Evolutionary conservation across 2,797 vertebrate species (phyloP).

Genomic region (Pteronotus mesoamericanus): DNA sequence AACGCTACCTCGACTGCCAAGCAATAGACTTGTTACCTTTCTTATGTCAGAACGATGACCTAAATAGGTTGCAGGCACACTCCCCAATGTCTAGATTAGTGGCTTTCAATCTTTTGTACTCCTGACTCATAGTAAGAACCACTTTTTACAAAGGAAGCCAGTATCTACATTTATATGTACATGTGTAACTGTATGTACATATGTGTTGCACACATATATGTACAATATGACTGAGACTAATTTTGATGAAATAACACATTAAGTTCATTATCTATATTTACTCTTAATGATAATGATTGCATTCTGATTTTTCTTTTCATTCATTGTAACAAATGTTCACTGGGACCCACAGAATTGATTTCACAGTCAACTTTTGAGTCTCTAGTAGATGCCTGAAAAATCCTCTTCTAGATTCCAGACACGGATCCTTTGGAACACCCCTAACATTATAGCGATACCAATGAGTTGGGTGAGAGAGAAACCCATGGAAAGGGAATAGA

Average conservation of each 20-base stretch:
- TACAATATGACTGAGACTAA: background rate
- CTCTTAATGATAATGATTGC: background rate
- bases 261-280: background rate
- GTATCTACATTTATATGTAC: background rate
- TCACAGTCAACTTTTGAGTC: background rate
- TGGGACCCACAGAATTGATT: background rate
- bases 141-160: background rate
- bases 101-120: background rate
- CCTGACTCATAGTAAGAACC: background rate
- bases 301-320: background rate
- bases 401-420: background rate
- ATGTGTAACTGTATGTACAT: background rate
- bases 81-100: background rate
- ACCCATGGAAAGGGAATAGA: background rate
- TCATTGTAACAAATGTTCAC: background rate
- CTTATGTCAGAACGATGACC: background rate
- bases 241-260: background rate
- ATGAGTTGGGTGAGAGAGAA: background rate
- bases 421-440: background rate
- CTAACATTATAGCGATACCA: background rate
- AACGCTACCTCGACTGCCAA: background rate
- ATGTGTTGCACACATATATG: background rate
- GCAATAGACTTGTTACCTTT: background rate
- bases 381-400: background rate
- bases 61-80: background rate